Base-by-base conservation (phyloP, 1,140 invertebrate species). In the Luehdorfia chinensis region DNA sequence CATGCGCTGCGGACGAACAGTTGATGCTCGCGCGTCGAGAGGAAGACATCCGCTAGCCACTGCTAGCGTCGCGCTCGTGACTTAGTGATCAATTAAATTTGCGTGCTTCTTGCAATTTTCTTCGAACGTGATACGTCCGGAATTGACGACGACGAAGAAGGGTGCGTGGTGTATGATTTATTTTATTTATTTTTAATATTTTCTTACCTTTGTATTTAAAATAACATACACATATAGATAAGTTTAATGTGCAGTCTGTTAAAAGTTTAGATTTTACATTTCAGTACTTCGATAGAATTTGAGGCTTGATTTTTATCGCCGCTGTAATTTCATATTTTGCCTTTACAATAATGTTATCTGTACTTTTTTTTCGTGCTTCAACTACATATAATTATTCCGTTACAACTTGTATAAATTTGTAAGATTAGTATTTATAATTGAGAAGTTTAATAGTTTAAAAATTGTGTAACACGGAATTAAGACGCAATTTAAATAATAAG, bases 1-100 rank as follows among this genome's bases (percentile, higher is more conserved):
- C 55, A 56, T 49, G 61, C 59, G 63, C 61, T 15, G 27, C 53
- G 27, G 56, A 61, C 56, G 62, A 56, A 59, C 78, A 84, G 79
- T 84, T 79, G 79, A 84, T 84, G 76, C 58, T 70, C 72, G 76
- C 66, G 74, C 76, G 76, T 59, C 74, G 75, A 59, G 36, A 63
- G 60, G 76, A 79, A 74, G 76, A 76, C 70, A 77, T 73, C 74
- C 75, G 73, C 55, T 61, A 51, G 61, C 47, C 52, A 41, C 44
- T 47, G 37, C 60, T 55, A 55, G 61, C 44, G 52, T 16, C 48
- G 47, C 32, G 50, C 45, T 37, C 39, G 65, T 66, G 56, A 51
- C 39, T 47, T 39, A 49, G 58, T 55, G 54, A 48, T 53, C 25
- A 55, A 52, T 41, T 3, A 21, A 21, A 43, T 47, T 53, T 57